Evolutionary conservation across 2,113 vertebrate genomes (phyloP).

Genomic region (Pachypanchax playfairii): DNA sequence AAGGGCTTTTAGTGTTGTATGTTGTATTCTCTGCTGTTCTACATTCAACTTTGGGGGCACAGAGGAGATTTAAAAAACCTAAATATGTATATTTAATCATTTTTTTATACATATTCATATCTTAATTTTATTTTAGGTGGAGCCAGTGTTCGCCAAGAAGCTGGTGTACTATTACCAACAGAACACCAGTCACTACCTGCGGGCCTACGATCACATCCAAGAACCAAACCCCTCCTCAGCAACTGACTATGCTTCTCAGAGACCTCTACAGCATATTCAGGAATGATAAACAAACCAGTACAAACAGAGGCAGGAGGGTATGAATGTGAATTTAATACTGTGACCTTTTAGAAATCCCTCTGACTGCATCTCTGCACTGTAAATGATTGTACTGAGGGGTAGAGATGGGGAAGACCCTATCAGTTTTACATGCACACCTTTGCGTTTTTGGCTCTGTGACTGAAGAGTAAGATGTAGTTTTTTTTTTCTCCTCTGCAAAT

Average conservation of each 20-base stretch:
- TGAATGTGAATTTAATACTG: slow-evolving; percentile 35
- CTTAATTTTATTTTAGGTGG: slow-evolving; percentile 82
- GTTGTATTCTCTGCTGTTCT: too few relatives aligned
- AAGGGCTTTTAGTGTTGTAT: too few relatives aligned
- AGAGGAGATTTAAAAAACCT: too few relatives aligned
- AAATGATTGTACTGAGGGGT: slow-evolving; percentile 57
- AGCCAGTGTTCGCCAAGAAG: slow-evolving; percentile 93
- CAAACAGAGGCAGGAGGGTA: neutral
- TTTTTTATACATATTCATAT: neutral
- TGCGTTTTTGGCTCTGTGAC: slow-evolving; percentile 33
- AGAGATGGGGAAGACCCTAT: slow-evolving; percentile 72
- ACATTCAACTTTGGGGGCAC: too few relatives aligned
- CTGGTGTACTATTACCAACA: slow-evolving; percentile 91
- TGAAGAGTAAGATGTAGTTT: slow-evolving; percentile 8
- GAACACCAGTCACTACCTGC: slow-evolving; percentile 87
- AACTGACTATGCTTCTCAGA: slow-evolving; percentile 83
- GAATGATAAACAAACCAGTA: slow-evolving; percentile 77
- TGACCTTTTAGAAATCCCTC: slow-evolving; percentile 52
- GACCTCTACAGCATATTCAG: slow-evolving; percentile 88
- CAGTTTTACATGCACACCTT: slow-evolving; percentile 42
- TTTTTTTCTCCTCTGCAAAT: slow-evolving; percentile 33
- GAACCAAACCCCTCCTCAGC: slow-evolving; percentile 78
- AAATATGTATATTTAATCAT: too few relatives aligned
- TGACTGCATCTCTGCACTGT: slow-evolving; percentile 53
- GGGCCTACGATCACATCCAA: slow-evolving; percentile 85